phyloP scores from a whole-genome alignment of 2,888 invertebrate genomes.

The Epistrophe grossulariae region DNA sequence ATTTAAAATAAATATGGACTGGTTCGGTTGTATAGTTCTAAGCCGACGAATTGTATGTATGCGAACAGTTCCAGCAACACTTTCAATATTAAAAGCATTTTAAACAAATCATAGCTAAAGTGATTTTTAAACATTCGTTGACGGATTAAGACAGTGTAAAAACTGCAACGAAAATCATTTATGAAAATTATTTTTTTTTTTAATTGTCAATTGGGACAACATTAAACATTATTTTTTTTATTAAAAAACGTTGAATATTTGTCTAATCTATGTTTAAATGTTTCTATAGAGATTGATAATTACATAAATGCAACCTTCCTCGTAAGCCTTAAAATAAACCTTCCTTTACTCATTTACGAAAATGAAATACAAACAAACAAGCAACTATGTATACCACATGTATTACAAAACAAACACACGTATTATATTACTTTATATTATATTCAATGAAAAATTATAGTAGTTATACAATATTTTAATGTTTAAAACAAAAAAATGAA shows the following conservation, averaged over 20 bases:
- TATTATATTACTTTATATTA: constrained; percentile 53
- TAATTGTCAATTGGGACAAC: background rate
- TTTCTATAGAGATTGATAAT: background rate
- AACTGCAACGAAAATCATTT: too few species aligned
- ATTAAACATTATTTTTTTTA: too few species aligned
- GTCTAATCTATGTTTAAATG: background rate
- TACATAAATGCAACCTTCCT: background rate
- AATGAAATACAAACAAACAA: constrained; percentile 27
- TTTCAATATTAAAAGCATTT: too few species aligned
- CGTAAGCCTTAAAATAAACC: background rate
- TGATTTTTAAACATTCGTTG: too few species aligned
- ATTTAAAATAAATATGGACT: too few species aligned
- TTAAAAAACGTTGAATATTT: background rate
- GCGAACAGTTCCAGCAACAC: too few species aligned
- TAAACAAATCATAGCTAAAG: too few species aligned
- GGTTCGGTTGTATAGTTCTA: too few species aligned
- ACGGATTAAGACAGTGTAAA: too few species aligned
- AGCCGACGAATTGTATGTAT: too few species aligned
- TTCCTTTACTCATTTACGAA: constrained; percentile 2
- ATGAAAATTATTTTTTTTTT: too few species aligned
- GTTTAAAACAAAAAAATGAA: constrained; percentile 51
- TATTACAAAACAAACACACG: constrained; percentile 61
- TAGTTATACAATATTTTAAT: constrained; percentile 16
- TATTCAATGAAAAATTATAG: constrained; percentile 33
- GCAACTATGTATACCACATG: constrained; percentile 65